Evolutionary conservation across 1,140 invertebrate species (phyloP), one percentile per base, ranked within the genome.

Genomic region (Sitobion miscanthi): DNA sequence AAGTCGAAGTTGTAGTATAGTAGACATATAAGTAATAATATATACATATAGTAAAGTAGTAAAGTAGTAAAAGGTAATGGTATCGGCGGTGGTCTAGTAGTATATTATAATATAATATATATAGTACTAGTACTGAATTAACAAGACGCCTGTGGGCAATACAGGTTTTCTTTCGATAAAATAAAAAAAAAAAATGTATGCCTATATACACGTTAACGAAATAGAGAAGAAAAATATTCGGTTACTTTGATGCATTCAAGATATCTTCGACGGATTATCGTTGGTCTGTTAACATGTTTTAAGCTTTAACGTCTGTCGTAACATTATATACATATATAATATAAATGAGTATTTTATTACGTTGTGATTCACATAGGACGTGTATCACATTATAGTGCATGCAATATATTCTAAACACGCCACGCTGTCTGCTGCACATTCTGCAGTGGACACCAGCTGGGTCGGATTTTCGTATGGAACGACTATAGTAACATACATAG

Each of bases 121-220:
- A 6, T 25, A 6, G 11, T 30, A 69, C 62, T 69, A 83, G 20
- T 77, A n/a, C 30, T n/a, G 62, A 77, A 77, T 77, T 77, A 77
- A 83, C 20, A 83, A 35, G 23, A 85, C 83, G 20, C 42, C 38
- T 30, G 9, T 42, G 83, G 38, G 23, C 83, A 45, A 38, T 87
- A 87, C 85, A 87, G 85, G 85, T 87, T 87, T 87, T 87, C 85
- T 87, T 87, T 25, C 11, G 85, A 47, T 87, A 20, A 87, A 47
- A 42, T 42, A 42, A 47, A 47, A 85, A 85, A 85, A 85, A 42
- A 45, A 42, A 25, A 45, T 45, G 25, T 23, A n/a, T 69, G 5
- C 1, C 6, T 20, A 35, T 35, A 30, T 11, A 62, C 11, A n/a
- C 14, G 4, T n/a, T 11, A 21, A 69, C 5, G 62, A n/a, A 77